These are phyloP conservation scores for Drosophila parabipectinata DNA, from an alignment of 1,140 invertebrate species.

Conservation along the genomic window DNA sequence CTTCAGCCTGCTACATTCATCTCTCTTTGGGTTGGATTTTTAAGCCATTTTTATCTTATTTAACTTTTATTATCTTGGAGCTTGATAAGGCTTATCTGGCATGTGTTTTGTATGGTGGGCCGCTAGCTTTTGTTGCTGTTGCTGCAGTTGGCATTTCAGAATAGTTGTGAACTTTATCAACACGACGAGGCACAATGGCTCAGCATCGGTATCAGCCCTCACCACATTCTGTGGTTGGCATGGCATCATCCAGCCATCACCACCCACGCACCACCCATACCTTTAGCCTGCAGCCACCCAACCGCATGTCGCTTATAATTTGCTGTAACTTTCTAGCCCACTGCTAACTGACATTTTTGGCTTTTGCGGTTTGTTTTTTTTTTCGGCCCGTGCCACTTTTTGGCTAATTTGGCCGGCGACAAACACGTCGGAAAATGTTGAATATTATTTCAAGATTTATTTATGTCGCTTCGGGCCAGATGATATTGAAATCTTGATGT, in stretches of 20 bases:
- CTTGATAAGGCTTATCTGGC: slow-evolving; percentile 71
- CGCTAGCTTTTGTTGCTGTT: slow-evolving; percentile 27
- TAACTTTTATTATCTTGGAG: slow-evolving; percentile 69
- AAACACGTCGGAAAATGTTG: background rate
- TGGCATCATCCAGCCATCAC: slow-evolving; percentile 15
- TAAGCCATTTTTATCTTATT: slow-evolving; percentile 65
- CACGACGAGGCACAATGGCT: slow-evolving; percentile 35
- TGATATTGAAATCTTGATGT: slow-evolving; percentile 54
- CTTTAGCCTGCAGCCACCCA: slow-evolving; percentile 12
- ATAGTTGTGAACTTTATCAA: slow-evolving; percentile 74
- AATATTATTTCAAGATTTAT: slow-evolving; percentile 44
- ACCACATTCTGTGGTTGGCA: slow-evolving; percentile 2
- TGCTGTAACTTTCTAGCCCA: slow-evolving; percentile 57
- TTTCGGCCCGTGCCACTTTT: slow-evolving; percentile 8
- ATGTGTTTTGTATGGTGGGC: slow-evolving; percentile 55
- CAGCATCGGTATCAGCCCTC: slow-evolving; percentile 8
- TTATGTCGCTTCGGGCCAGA: slow-evolving; percentile 33
- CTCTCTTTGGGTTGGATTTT: slow-evolving; percentile 9
- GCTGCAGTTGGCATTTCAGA: slow-evolving; percentile 66
- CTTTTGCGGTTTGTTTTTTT: slow-evolving; percentile 25
- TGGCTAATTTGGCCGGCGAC: slow-evolving; percentile 25
- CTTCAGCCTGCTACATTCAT: background rate
- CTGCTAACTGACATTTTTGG: slow-evolving; percentile 64
- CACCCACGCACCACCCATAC: slow-evolving; percentile 22
- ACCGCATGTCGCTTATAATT: slow-evolving; percentile 76